phyloP scores from a whole-genome alignment of 2,113 vertebrate genomes.

The Ptyas mucosa region DNA sequence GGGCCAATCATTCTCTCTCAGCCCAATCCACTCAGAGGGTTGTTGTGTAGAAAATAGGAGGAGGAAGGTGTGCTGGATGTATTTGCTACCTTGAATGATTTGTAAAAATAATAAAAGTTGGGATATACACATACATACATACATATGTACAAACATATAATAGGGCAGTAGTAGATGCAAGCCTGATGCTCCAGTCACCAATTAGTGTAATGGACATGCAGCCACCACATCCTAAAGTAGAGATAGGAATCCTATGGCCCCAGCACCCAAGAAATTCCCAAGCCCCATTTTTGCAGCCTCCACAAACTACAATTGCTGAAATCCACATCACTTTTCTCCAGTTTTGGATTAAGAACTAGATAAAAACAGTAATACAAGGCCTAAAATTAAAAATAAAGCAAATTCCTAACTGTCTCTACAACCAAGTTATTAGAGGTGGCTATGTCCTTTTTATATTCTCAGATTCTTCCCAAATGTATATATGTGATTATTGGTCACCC shows the following conservation, averaged over 20 bases:
- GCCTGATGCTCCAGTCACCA: background rate
- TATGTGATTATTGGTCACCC: background rate
- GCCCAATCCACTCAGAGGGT: too few relatives aligned
- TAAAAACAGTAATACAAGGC: background rate
- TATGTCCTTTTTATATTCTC: background rate
- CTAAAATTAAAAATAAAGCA: background rate
- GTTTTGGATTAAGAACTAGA: background rate
- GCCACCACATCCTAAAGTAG: background rate
- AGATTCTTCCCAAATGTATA: background rate
- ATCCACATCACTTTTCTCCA: background rate
- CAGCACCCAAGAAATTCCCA: background rate
- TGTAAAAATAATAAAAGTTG: too few relatives aligned
- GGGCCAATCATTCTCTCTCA: too few relatives aligned
- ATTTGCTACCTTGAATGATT: too few relatives aligned
- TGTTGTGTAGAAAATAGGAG: background rate
- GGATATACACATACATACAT: background rate
- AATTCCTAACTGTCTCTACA: background rate
- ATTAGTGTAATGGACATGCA: background rate
- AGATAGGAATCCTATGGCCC: background rate
- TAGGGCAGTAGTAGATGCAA: background rate
- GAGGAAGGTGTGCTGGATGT: background rate
- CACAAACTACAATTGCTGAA: background rate
- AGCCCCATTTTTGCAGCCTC: background rate
- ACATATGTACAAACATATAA: too few relatives aligned
- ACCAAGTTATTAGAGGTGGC: background rate